Percentiles rank a stretch among this genome's conserved stretches.
Evolutionary conservation across 2,888 invertebrate genomes (phyloP).

Genomic region (Anthrax anthrax): DNA sequence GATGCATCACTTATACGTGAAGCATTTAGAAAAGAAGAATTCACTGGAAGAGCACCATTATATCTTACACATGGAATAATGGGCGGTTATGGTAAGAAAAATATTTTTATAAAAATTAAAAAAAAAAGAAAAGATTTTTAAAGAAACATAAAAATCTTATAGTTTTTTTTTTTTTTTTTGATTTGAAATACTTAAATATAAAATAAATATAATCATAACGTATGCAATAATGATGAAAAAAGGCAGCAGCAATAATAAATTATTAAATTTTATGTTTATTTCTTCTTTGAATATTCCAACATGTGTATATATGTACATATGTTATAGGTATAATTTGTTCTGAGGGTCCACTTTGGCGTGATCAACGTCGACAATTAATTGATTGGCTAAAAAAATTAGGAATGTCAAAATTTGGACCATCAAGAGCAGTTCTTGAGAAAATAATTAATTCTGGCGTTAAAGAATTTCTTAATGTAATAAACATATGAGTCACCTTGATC

Average conservation of each 20-base stretch:
- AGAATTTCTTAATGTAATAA: conserved; percentile 38
- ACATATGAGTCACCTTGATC: background rate
- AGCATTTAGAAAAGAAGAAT: conserved; percentile 54
- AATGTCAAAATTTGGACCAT: conserved; percentile 48
- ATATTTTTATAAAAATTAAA: background rate
- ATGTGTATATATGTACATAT: too few relatives aligned
- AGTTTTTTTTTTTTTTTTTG: background rate
- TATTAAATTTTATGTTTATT: too few relatives aligned
- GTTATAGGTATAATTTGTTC: conserved; percentile 75
- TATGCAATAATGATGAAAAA: too few relatives aligned
- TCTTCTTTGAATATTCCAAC: too few relatives aligned
- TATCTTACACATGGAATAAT: conserved; percentile 76
- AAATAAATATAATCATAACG: background rate
- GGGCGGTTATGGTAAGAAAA: conserved; percentile 64
- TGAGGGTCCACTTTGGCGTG: conserved; percentile 67
- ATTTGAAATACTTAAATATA: background rate
- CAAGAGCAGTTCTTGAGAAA: conserved; percentile 47
- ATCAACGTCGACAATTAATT: conserved; percentile 61
- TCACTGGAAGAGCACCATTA: conserved; percentile 61
- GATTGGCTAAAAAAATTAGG: conserved; percentile 61
- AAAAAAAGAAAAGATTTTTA: background rate
- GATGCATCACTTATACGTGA: conserved; percentile 59
- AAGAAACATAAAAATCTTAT: too few relatives aligned
- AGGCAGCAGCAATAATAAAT: too few relatives aligned
- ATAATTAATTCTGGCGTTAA: conserved; percentile 46